phyloP scores from a whole-genome alignment of 2,888 invertebrate genomes.

The Drosophila colorata region DNA sequence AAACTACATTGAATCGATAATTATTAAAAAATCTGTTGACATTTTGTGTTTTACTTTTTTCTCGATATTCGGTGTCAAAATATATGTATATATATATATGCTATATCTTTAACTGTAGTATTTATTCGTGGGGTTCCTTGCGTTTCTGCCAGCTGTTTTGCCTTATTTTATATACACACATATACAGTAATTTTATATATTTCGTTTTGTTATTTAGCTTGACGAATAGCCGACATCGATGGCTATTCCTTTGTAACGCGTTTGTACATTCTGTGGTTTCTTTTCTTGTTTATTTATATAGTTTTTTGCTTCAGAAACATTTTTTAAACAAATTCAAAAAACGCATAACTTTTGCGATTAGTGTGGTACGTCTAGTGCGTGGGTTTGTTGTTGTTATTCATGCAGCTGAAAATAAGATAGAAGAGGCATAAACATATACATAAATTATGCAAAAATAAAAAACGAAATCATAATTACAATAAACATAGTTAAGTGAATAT shows the following conservation, averaged over 20 bases:
- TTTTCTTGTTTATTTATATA: slow-evolving; percentile 12
- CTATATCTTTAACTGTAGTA: slow-evolving; percentile 27
- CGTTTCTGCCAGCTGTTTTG: slow-evolving; percentile 20
- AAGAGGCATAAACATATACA: slow-evolving; percentile 61
- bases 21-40: slow-evolving; percentile 42
- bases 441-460: slow-evolving; percentile 36
- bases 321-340: slow-evolving; percentile 83
- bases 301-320: slow-evolving; percentile 78
- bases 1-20: slow-evolving; percentile 51
- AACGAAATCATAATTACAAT: neutral
- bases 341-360: slow-evolving; percentile 82
- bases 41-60: neutral
- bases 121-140: slow-evolving; percentile 39
- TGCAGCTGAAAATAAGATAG: slow-evolving; percentile 84
- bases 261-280: slow-evolving; percentile 34
- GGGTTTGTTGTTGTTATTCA: slow-evolving; percentile 84
- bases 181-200: slow-evolving; percentile 28
- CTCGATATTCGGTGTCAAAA: slow-evolving; percentile 37
- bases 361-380: slow-evolving; percentile 83
- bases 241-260: slow-evolving; percentile 26
- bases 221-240: slow-evolving; percentile 30
- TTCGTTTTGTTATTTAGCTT: slow-evolving; percentile 17
- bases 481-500: slow-evolving; percentile 3
- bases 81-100: slow-evolving; percentile 42
- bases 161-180: slow-evolving; percentile 34